Percentiles rank a stretch among this genome's conserved stretches.
Conservation (phyloP, 1,140 invertebrate genomes). For the Carposina sasakii region DNA sequence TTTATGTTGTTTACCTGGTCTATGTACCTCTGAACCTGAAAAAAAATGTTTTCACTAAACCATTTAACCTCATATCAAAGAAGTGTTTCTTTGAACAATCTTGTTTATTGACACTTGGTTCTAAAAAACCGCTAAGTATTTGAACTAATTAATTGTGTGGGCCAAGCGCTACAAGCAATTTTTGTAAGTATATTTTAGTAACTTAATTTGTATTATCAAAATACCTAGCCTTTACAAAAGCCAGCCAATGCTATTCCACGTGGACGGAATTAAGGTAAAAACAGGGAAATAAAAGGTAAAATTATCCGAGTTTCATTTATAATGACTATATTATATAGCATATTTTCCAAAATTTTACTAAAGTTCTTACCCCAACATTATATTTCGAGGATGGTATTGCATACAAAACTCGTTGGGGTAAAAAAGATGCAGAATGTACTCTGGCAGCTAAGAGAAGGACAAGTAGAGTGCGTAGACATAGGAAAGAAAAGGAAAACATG, state of each 20-base stretch:
- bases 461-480: conserved; percentile 23
- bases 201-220: background rate
- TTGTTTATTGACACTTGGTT: too few relatives aligned
- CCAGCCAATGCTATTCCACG: background rate
- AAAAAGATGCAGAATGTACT: conserved; percentile 45
- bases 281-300: background rate
- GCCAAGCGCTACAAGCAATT: background rate
- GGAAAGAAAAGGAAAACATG: conserved; percentile 30
- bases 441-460: conserved; percentile 32
- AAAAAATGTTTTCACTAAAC: too few relatives aligned
- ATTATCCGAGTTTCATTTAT: background rate
- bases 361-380: conserved; percentile 70
- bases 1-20: conserved; percentile 73
- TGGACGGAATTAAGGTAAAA: background rate
- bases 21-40: conserved; percentile 75
- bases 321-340: background rate
- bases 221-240: background rate
- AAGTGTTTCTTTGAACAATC: conserved; percentile 1
- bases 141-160: too few relatives aligned
- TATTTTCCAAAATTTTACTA: background rate
- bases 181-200: background rate
- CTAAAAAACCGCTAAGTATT: too few relatives aligned
- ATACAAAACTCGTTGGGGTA: conserved; percentile 73
- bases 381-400: conserved; percentile 73
- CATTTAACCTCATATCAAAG: too few relatives aligned